A percentile compares a stretch with the other conserved stretches of the same genome.
Evolutionary conservation across 92 coral and sea anemone genomes (phyloP).

Genomic region (Palythoa heliodiscus): DNA sequence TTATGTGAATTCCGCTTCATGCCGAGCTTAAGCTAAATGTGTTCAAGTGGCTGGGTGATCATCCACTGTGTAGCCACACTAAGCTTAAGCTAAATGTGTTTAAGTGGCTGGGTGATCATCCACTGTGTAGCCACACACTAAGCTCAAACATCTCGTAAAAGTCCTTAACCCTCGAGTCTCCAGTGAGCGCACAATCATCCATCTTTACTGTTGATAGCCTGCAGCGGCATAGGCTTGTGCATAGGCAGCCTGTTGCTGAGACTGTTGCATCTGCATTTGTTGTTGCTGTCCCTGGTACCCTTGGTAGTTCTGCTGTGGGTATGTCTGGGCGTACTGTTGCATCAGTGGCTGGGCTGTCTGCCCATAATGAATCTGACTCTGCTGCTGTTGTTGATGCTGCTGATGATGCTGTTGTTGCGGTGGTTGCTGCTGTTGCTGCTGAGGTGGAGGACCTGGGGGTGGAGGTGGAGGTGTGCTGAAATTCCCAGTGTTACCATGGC

Average conservation of each 20-base stretch:
- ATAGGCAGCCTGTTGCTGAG: conserved; percentile 62
- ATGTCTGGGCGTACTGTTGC: conserved; percentile 56
- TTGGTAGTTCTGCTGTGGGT: conserved; percentile 50
- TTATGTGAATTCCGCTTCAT: not conserved
- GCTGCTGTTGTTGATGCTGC: conserved; percentile 45
- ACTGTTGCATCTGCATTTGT: conserved; percentile 43
- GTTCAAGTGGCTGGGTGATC: not conserved
- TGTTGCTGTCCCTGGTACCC: conserved; percentile 52
- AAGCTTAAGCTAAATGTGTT: no score
- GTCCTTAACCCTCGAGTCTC: not conserved
- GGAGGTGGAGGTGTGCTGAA: conserved; percentile 73
- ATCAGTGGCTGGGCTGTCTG: conserved; percentile 44
- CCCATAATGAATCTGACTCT: conserved; percentile 21
- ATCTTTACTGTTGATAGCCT: conserved; percentile 40
- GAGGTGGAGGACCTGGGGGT: conserved; percentile 66
- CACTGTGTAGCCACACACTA: not conserved
- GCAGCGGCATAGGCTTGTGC: conserved; percentile 18
- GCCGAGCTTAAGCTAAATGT: not conserved
- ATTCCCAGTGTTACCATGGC: conserved; percentile 46
- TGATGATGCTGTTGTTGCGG: conserved; percentile 25
- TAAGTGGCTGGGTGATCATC: not conserved
- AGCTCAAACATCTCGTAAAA: not conserved
- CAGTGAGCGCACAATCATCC: not conserved
- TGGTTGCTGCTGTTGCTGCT: conserved; percentile 60
- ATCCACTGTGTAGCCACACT: not conserved